Evolutionary conservation across 2,113 vertebrate genomes (phyloP), one percentile per base, ranked within the genome.

Genomic region (Mormyrus iriodes): DNA sequence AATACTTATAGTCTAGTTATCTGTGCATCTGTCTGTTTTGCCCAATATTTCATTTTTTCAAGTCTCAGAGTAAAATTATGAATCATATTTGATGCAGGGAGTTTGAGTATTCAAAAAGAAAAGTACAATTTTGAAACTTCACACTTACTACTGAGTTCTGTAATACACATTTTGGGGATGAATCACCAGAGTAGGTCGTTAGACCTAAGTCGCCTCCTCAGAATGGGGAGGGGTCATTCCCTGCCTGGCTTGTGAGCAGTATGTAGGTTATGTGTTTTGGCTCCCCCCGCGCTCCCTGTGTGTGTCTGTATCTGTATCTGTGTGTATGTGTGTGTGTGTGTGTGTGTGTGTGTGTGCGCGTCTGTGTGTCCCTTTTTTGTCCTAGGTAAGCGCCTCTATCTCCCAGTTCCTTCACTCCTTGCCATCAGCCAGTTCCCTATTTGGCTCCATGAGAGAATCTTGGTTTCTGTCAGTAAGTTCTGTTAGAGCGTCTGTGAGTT

Each of bases 1-100:
- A 95, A 92, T 79, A 69, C 61, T 69, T 10, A 31, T n/a, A 65
- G n/a, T 65, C 61, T 65, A 4, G 61, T 42, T 19, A 42, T 82
- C 31, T 82, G 76, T 82, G 61, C 61, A 65, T 27, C n/a, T 65
- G 61, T 65, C 24, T 27, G n/a, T 65, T 65, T 65, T 24, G 19
- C n/a, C 10, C 19, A 7, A 79, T 79, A 42, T 76, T 76, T 39
- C 13, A 39, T 76, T 39, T 76, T 76, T 76, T 19, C 31, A 35
- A 19, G 15, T 76, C 35, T 76, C 69, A 76, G 2, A 19, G 15
- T 76, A 35, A 39, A 79, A 79, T 79, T 42, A 42, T 79, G 2
- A 79, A 79, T 79, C 4, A 7, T 79, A 17, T 19, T 79, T 79
- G 4, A 79, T 79, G 73, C 73, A 42, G 83, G 13, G 0, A 8